Percentiles rank a stretch among this genome's conserved stretches.
Conservation (phyloP, 2,888 invertebrate genomes). For the Girardia tigrina region DNA sequence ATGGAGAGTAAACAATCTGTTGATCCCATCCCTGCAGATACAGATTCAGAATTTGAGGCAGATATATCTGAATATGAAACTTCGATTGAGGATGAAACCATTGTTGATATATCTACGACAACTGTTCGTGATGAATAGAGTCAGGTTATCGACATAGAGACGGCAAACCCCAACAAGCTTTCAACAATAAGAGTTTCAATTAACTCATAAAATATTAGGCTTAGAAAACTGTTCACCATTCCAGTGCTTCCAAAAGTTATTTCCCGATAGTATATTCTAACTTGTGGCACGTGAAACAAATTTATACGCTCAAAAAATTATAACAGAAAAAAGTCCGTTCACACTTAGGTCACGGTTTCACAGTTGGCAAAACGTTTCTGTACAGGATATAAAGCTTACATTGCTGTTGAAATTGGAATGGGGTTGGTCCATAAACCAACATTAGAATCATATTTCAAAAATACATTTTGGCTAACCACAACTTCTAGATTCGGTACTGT, state of each 20-base stretch:
- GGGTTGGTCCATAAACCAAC: background rate
- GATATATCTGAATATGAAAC: background rate
- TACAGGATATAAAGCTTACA: background rate
- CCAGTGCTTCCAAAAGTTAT: background rate
- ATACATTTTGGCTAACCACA: background rate
- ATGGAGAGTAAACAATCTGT: background rate
- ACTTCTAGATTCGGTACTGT: background rate
- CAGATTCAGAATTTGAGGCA: background rate
- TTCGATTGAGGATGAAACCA: background rate
- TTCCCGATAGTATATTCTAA: background rate
- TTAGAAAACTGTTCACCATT: too few species aligned
- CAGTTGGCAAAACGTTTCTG: too few species aligned
- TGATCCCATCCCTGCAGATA: background rate
- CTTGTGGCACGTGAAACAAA: background rate
- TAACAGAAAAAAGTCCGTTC: background rate
- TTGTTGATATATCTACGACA: too few species aligned
- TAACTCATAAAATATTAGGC: too few species aligned
- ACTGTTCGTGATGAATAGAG: too few species aligned
- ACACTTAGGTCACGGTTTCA: background rate
- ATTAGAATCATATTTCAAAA: background rate
- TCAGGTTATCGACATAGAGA: too few species aligned
- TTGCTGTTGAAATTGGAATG: background rate
- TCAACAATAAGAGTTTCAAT: background rate
- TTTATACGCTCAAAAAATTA: background rate
- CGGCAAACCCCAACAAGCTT: background rate